Evolutionary conservation across 2,113 vertebrate species (phyloP).

Genomic region (Macrotus californicus): DNA sequence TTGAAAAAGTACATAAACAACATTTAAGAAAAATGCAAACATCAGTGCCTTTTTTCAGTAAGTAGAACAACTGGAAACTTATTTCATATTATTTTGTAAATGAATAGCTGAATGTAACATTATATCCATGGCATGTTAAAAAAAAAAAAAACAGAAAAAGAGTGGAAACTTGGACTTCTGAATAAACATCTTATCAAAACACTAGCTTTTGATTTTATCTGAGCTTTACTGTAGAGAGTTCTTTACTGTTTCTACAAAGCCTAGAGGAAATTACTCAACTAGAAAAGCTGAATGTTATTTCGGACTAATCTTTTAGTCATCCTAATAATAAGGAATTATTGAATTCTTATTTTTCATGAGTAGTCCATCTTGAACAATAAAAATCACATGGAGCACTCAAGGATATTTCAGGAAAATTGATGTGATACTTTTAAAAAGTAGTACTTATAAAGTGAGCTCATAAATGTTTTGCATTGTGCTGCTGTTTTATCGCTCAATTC

Average conservation of each 20-base stretch:
- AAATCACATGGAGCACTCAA: conserved; percentile 7
- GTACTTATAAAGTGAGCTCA: not conserved
- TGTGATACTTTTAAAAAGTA: not conserved
- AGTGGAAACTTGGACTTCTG: not conserved
- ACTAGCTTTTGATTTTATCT: conserved; percentile 20
- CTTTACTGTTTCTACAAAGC: not conserved
- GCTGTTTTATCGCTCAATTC: not conserved
- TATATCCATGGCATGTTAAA: not conserved
- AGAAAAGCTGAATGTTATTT: conserved; percentile 7
- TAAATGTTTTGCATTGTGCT: not conserved
- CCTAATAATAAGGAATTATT: conserved; percentile 26
- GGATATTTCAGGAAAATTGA: conserved; percentile 30
- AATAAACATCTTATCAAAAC: not conserved
- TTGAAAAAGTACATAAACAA: not conserved
- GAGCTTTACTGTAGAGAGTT: not conserved
- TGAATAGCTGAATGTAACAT: not conserved
- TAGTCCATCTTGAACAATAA: conserved; percentile 32
- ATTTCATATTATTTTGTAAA: conserved; percentile 4
- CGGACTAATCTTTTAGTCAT: conserved; percentile 38
- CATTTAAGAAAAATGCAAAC: not conserved
- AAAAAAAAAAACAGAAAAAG: not conserved
- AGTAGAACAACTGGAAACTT: not conserved
- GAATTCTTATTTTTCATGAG: conserved; percentile 16
- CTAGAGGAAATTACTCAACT: not conserved
- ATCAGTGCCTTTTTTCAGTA: not conserved